Base-by-base conservation (phyloP, 2,888 invertebrate genomes). In the Tanypteryx hageni region DNA sequence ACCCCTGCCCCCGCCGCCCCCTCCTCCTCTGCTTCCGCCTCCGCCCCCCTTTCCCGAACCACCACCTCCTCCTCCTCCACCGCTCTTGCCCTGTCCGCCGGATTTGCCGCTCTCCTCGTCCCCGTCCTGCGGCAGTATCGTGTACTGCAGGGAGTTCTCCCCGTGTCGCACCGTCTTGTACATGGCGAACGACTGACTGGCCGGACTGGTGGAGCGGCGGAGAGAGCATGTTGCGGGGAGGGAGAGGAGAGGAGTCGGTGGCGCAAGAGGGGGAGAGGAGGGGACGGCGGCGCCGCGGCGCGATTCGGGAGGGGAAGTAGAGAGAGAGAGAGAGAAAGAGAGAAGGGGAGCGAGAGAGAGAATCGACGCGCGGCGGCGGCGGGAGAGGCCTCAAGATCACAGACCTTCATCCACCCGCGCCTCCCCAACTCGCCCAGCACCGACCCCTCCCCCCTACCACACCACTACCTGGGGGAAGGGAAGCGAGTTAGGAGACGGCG, bases 81-180 rank as follows among this genome's bases (percentile, higher is more conserved):
- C 84, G n/a, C 85, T 92, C 44, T 93, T 93, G 11, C 93, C 92
- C 13, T 92, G 56, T 44, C 83, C 81, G 57, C 61, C 56, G 16
- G 92, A 22, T 31, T 68, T 83, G 13, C 89, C 83, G 27, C 58
- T 89, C 22, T 92, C 89, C 76, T 76, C 59, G 81, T 96, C 96
- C 94, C 97, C 97, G 92, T 97, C 97, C 95, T 97, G 97, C 93
- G 97, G 97, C 93, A 97, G 95, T 94, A 97, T 97, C 94, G 97
- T 97, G 95, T 97, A 97, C 94, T 97, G 97, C 94, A 97, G 96
- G 94, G 97, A 97, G 94, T 97, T 97, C 95, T 97, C 97, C 93
- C 97, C 97, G 95, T 97, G 97, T 93, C 97, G 95, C 94, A 97
- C 97, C 94, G 97, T 97, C 95, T 97, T 97, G 95, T 97, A 97